phyloP scores from a whole-genome alignment of 2,888 invertebrate genomes.

The Cephus pygmeus region DNA sequence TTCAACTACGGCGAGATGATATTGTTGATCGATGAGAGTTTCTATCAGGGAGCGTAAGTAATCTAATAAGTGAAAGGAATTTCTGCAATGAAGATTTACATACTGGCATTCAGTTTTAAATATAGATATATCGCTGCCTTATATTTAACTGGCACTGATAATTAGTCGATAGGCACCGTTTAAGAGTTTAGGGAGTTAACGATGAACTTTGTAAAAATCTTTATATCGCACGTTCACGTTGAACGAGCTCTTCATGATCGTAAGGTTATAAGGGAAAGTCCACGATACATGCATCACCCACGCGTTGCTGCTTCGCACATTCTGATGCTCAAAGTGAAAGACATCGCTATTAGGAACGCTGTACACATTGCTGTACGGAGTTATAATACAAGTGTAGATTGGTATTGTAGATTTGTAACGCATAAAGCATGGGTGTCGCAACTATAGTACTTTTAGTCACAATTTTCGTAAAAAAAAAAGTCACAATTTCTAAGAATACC shows the following conservation, averaged over 20 bases:
- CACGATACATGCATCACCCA: constrained; percentile 47
- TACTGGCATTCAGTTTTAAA: neutral
- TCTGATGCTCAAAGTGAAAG: constrained; percentile 58
- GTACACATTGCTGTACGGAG: constrained; percentile 8
- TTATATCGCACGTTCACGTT: neutral
- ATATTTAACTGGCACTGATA: neutral
- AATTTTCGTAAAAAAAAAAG: neutral
- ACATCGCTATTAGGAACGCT: constrained; percentile 39
- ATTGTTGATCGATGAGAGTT: neutral
- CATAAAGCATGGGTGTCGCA: neutral
- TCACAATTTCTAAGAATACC: neutral
- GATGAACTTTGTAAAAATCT: neutral
- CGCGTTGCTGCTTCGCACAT: constrained; percentile 55
- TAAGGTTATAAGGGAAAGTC: constrained; percentile 60
- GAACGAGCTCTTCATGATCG: constrained; percentile 30
- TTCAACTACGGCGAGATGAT: neutral
- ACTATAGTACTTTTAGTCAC: neutral
- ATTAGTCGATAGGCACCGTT: neutral
- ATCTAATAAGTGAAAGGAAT: neutral
- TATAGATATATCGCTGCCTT: neutral
- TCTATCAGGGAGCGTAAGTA: neutral
- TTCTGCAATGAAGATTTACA: neutral
- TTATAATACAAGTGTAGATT: neutral
- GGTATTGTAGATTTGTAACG: neutral
- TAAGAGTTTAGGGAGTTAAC: neutral